A percentile compares a stretch with the other conserved stretches of the same genome.
Conservation (phyloP, 2,888 invertebrate genomes). For the Octonoba sinensis region DNA sequence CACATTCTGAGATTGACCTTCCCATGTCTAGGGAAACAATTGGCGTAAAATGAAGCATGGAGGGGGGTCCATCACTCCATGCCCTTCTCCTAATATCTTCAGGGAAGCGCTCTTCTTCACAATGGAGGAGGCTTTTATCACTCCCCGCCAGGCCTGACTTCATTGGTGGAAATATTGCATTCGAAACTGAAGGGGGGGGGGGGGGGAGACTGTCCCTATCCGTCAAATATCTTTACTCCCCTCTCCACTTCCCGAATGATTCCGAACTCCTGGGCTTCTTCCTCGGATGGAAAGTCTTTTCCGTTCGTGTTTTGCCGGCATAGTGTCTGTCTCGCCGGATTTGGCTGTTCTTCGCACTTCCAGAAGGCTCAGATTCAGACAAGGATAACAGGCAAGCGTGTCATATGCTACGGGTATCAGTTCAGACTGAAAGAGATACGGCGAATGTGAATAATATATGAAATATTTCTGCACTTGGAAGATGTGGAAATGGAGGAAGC, state of each 20-base stretch:
- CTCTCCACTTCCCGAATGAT: constrained; percentile 61
- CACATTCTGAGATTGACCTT: constrained; percentile 24
- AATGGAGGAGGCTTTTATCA: constrained; percentile 57
- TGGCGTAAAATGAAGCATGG: constrained; percentile 31
- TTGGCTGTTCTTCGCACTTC: constrained; percentile 36
- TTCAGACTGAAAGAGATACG: too few relatives aligned
- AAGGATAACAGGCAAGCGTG: too few relatives aligned
- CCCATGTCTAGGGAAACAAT: constrained; percentile 31
- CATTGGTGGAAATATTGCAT: constrained; percentile 61
- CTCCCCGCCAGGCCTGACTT: constrained; percentile 50
- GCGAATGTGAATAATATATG: too few relatives aligned
- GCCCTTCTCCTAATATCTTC: constrained; percentile 40
- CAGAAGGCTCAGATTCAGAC: neutral
- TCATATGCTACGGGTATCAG: too few relatives aligned
- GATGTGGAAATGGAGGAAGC: too few relatives aligned
- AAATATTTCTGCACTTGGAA: too few relatives aligned
- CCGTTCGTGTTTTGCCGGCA: constrained; percentile 6
- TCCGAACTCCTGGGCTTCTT: constrained; percentile 62
- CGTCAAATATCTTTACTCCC: constrained; percentile 43
- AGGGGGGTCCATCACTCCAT: constrained; percentile 9
- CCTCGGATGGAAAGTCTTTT: constrained; percentile 36
- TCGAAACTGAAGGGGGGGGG: constrained; percentile 17
- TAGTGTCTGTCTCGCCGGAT: constrained; percentile 18
- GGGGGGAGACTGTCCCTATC: constrained; percentile 27
- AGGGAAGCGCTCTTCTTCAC: constrained; percentile 34